Evolutionary conservation across 2,113 vertebrate species (phyloP).

Genomic region (Nematolebias whitei): DNA sequence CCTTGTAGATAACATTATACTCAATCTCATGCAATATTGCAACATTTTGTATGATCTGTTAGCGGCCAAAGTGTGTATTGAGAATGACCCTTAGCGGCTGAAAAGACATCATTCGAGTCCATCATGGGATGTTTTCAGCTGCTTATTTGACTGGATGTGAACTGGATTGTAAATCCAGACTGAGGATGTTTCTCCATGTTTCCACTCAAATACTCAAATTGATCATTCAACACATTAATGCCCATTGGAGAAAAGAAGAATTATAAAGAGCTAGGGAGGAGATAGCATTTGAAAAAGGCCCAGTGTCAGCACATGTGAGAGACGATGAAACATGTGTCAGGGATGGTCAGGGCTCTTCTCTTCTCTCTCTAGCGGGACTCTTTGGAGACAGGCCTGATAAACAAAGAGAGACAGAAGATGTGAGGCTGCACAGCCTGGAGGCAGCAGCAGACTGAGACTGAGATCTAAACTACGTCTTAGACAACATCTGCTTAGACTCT

Average conservation of each 20-base stretch:
- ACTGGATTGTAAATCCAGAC: background rate
- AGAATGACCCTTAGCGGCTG: too few species aligned
- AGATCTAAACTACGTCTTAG: constrained; percentile 49
- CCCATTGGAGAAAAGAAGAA: background rate
- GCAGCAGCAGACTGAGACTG: constrained; percentile 24
- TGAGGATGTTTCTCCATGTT: background rate
- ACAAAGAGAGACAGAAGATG: constrained; percentile 34
- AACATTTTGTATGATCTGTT: too few species aligned
- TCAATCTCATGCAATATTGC: too few species aligned
- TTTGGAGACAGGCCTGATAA: constrained; percentile 41
- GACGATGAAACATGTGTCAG: constrained; percentile 42
- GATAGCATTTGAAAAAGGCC: constrained; percentile 33
- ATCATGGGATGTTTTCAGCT: background rate
- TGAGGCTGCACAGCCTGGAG: constrained; percentile 47
- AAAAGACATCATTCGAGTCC: background rate
- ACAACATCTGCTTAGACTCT: constrained; percentile 49
- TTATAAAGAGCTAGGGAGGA: constrained; percentile 14
- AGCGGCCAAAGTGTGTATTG: too few species aligned
- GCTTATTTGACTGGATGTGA: background rate
- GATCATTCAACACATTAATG: background rate
- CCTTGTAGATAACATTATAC: too few species aligned
- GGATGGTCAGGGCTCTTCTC: constrained; percentile 27
- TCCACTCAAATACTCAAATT: constrained; percentile 4
- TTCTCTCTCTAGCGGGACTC: constrained; percentile 27
- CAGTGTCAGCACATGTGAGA: constrained; percentile 18